Base-by-base conservation (phyloP, 2,797 vertebrate species). In the Mastacembelus armatus region DNA sequence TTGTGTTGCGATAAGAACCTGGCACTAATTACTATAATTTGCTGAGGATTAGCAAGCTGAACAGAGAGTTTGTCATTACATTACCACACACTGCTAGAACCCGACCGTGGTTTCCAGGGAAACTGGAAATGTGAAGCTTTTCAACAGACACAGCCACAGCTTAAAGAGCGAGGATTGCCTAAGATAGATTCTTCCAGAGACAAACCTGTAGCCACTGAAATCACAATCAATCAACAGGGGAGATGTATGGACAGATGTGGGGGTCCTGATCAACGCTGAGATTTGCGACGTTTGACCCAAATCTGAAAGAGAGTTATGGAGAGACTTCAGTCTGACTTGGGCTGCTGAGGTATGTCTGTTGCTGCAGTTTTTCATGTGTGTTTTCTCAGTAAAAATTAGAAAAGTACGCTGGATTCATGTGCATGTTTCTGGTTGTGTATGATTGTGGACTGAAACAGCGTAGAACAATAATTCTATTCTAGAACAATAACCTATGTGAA, bases 71-170 rank as follows among this genome's bases (percentile, higher is more conserved):
- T 92, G 87, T 88, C 85, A 75, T 92, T 85, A 89, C 89, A 87
- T 92, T 92, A 92, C 88, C 89, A 88, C 88, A 93, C 91, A 70
- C 87, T 90, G 91, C 88, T 92, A 92, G 91, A 88, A 75, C 74
- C 80, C 83, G 74, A 88, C 80, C 56, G 83, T 93, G 91, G 94
- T 95, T 95, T 93, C 94, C 94, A 94, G 89, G 94, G 94, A 93
- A 94, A 95, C 94, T 92, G 89, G 92, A 90, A 92, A 91, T 92
- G 89, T 92, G 93, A 93, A 92, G 90, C 93, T 93, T 92, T 93
- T 92, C 87, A 88, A 85, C 74, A 91, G 88, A 92, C 89, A 81
- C 85, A 92, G 90, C 78, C 90, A 80, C 87, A 83, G 90, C 88
- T 90, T 88, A 88, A 85, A 93, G 88, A 91, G 90, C 77, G 85